Evolutionary conservation across 2,797 vertebrate genomes (phyloP).

Genomic region (Aselliscus stoliczkanus): DNA sequence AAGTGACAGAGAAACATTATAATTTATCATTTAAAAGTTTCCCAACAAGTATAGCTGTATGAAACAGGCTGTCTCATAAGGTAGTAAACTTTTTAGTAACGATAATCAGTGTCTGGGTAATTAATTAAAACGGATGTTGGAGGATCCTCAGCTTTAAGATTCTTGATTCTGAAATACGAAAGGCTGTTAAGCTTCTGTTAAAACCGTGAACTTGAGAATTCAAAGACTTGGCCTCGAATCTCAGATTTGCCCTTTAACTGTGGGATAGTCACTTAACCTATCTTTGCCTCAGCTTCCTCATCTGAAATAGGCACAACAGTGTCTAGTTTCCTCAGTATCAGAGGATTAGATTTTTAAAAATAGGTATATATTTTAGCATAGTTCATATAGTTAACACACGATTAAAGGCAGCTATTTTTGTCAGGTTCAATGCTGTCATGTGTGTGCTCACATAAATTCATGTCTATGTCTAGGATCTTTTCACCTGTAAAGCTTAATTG

Average conservation of each 20-base stretch:
- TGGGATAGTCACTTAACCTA: background rate
- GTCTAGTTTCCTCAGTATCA: background rate
- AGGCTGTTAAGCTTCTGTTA: conserved; percentile 12
- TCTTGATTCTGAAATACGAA: conserved; percentile 21
- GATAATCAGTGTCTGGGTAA: background rate
- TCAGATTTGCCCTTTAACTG: background rate
- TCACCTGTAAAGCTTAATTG: background rate
- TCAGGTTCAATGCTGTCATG: background rate
- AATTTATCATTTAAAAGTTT: conserved; percentile 7
- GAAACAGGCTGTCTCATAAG: background rate
- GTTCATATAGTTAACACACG: background rate
- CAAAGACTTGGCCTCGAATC: background rate
- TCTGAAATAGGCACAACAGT: background rate
- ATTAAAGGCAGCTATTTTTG: conserved; percentile 6
- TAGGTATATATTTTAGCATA: background rate
- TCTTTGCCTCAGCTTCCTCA: background rate
- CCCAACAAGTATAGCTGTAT: background rate
- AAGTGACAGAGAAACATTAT: background rate
- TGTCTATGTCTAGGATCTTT: background rate
- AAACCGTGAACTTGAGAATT: background rate
- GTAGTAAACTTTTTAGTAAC: background rate
- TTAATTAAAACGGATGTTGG: background rate
- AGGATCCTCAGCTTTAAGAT: background rate
- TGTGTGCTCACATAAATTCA: background rate
- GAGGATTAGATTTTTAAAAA: background rate